Percentiles rank a stretch among this genome's conserved stretches.
These are phyloP conservation scores for Callocephalon fimbriatum DNA, from an alignment of 2,113 vertebrate species.

Conservation along the genomic window DNA sequence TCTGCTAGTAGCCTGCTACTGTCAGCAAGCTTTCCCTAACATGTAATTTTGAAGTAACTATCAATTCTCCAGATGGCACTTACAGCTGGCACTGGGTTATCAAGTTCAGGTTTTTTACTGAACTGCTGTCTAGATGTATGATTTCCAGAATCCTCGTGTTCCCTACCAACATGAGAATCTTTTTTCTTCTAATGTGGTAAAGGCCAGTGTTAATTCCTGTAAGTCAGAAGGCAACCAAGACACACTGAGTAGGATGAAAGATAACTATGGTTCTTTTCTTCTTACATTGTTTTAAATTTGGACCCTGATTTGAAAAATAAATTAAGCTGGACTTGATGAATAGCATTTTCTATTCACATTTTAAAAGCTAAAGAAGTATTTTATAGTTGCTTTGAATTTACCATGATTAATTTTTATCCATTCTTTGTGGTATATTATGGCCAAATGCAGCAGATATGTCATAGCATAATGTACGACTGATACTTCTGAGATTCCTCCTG, in stretches of 20 bases:
- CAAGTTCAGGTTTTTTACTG: neutral
- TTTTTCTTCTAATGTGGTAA: neutral
- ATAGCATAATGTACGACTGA: neutral
- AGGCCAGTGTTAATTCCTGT: neutral
- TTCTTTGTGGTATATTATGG: neutral
- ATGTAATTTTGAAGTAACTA: neutral
- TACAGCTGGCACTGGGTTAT: neutral
- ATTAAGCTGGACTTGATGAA: neutral
- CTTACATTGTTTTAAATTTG: neutral
- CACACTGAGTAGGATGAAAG: neutral
- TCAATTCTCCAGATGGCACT: neutral
- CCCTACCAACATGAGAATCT: neutral
- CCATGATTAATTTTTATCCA: neutral
- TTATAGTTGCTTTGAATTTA: neutral
- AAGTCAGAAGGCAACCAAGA: neutral
- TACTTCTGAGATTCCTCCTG: neutral
- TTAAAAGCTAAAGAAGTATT: neutral
- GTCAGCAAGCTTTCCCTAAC: neutral
- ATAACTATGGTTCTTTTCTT: neutral
- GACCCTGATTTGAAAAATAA: neutral
- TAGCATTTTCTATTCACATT: neutral
- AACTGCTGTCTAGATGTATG: neutral
- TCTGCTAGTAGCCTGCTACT: neutral
- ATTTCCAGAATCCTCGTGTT: neutral
- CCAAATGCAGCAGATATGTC: neutral